Evolutionary conservation across 2,888 invertebrate genomes (phyloP).

Genomic region (Apamea anceps): DNA sequence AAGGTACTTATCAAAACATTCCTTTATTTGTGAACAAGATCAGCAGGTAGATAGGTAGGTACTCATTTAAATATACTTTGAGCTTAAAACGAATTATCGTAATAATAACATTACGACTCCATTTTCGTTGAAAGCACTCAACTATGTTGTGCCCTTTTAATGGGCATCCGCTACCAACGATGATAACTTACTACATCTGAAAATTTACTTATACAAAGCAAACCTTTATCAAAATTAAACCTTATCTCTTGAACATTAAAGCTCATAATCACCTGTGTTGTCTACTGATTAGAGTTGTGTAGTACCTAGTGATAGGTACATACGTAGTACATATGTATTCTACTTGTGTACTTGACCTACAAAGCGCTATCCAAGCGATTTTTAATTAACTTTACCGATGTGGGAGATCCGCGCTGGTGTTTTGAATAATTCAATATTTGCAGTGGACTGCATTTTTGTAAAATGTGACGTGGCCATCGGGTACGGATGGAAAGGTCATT

Average conservation of each 20-base stretch:
- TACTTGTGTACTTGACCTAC: constrained; percentile 77
- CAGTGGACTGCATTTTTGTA: constrained; percentile 14
- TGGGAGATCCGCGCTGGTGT: constrained; percentile 33
- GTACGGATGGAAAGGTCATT: not conserved
- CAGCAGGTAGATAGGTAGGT: not conserved
- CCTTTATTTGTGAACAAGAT: constrained; percentile 24
- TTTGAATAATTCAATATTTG: constrained; percentile 47
- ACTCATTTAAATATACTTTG: constrained; percentile 41
- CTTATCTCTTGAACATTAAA: not conserved
- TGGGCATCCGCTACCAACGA: constrained; percentile 69
- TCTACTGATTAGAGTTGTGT: constrained; percentile 45
- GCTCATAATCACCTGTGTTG: constrained; percentile 23
- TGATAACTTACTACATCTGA: constrained; percentile 65
- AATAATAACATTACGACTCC: constrained; percentile 72
- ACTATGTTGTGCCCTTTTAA: constrained; percentile 74
- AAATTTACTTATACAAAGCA: constrained; percentile 46
- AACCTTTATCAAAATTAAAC: constrained; percentile 20
- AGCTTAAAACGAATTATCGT: constrained; percentile 57
- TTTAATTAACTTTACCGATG: constrained; percentile 67
- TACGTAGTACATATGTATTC: constrained; percentile 42
- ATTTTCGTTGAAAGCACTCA: constrained; percentile 78
- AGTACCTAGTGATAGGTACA: constrained; percentile 30
- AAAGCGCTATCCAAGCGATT: constrained; percentile 72
- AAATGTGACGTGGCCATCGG: not conserved
- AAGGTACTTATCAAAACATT: constrained; percentile 9